These are phyloP conservation scores for Diprion similis DNA, from an alignment of 1,140 invertebrate genomes.

Conservation along the genomic window DNA sequence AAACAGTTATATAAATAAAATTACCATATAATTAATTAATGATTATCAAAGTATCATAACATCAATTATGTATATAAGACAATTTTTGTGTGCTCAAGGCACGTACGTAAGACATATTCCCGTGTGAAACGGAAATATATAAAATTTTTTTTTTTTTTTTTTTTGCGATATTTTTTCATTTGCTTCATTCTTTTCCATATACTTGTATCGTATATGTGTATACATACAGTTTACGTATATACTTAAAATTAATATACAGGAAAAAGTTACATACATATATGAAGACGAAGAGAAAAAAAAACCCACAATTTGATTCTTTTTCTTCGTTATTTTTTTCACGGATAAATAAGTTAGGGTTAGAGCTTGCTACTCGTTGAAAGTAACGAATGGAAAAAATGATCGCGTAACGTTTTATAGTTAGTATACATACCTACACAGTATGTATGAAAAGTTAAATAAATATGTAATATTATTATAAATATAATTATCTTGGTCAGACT, in stretches of 20 bases:
- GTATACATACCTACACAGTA: no score
- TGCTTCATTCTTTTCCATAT: no score
- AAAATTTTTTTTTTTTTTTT: background rate
- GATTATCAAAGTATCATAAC: conserved; percentile 44
- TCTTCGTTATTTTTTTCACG: conserved; percentile 4
- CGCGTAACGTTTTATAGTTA: no score
- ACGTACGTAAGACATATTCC: conserved; percentile 48
- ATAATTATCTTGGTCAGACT: background rate
- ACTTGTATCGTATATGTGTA: background rate
- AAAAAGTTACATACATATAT: background rate
- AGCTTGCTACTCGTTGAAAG: no score
- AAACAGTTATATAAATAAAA: conserved; percentile 45
- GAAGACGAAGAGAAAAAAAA: background rate
- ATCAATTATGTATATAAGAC: conserved; percentile 24
- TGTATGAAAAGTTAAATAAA: no score
- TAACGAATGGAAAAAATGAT: background rate
- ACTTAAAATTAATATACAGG: background rate
- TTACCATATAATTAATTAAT: conserved; percentile 50
- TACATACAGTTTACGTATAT: no score
- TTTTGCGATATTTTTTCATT: background rate
- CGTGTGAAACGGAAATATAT: conserved; percentile 34
- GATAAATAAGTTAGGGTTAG: background rate
- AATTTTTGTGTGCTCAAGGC: conserved; percentile 40
- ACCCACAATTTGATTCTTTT: background rate
- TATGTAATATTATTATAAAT: background rate